These are phyloP conservation scores for Phaethon lepturus DNA, from an alignment of 2,113 vertebrate species.

Conservation along the genomic window DNA sequence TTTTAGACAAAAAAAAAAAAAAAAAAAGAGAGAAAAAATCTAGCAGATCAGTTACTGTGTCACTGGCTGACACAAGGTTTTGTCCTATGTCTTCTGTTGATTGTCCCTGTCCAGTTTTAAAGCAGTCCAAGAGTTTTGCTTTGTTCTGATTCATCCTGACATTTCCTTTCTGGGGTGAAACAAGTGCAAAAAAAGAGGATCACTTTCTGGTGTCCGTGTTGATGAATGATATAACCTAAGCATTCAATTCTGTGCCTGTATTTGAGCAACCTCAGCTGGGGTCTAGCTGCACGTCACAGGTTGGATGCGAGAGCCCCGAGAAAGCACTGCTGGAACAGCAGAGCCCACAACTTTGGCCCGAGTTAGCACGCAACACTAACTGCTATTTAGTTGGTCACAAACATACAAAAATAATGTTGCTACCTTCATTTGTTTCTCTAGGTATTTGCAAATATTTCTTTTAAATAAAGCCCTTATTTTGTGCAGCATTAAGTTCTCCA, in stretches of 20 bases:
- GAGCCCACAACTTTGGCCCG: not conserved
- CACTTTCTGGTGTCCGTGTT: not conserved
- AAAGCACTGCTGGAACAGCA: not conserved
- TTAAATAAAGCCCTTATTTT: not conserved
- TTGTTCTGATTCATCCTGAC: not conserved
- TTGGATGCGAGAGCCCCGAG: accelerated
- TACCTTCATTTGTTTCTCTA: not conserved
- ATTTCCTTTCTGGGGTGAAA: not conserved
- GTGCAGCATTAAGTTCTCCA: not conserved
- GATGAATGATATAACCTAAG: not conserved
- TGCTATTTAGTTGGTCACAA: not conserved
- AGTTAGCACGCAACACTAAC: not conserved
- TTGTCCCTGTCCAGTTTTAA: not conserved
- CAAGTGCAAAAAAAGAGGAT: not conserved
- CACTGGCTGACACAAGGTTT: not conserved
- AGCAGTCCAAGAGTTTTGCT: not conserved
- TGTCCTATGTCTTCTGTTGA: not conserved
- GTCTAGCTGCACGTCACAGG: too few relatives aligned
- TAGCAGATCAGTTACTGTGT: not conserved
- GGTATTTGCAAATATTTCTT: not conserved
- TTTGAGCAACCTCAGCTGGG: not conserved
- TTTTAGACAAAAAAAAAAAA: not conserved
- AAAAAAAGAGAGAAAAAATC: not conserved
- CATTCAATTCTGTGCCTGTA: not conserved
- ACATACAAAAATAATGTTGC: not conserved